phyloP scores from a whole-genome alignment of 2,888 invertebrate species.

The Plebejus argus region DNA sequence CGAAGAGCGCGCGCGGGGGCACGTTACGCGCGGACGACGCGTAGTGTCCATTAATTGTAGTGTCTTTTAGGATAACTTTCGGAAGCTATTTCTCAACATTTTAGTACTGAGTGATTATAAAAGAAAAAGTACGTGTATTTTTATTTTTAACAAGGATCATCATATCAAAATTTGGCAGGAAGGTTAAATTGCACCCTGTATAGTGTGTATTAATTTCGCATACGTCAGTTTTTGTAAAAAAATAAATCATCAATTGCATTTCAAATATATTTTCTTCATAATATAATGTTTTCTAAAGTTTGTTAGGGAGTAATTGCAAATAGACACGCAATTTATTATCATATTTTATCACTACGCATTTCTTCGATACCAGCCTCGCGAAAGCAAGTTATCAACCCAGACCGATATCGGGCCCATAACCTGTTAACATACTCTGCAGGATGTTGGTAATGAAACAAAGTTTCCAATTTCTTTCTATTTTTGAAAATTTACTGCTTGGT shows the following conservation, averaged over 20 bases:
- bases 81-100: too few species aligned
- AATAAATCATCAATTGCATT: neutral
- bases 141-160: too few species aligned
- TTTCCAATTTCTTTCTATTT: neutral
- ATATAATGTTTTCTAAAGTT: neutral
- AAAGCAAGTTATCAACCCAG: neutral
- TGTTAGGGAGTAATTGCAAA: neutral
- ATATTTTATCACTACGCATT: constrained; percentile 8
- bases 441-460: neutral
- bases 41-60: too few species aligned
- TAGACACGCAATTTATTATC: neutral
- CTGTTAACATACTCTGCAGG: neutral
- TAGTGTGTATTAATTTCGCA: too few species aligned
- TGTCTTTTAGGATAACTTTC: too few species aligned
- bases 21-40: too few species aligned
- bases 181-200: too few species aligned
- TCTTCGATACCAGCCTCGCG: constrained; percentile 23
- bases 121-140: too few species aligned
- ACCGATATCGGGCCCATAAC: neutral
- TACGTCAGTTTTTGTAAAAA: neutral
- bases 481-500: neutral
- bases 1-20: too few species aligned
- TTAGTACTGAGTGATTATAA: too few species aligned
- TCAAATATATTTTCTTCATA: neutral
- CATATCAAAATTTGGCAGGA: too few species aligned